These are phyloP conservation scores for Solenopsis invicta DNA, from an alignment of 1,140 invertebrate species.

Conservation along the genomic window DNA sequence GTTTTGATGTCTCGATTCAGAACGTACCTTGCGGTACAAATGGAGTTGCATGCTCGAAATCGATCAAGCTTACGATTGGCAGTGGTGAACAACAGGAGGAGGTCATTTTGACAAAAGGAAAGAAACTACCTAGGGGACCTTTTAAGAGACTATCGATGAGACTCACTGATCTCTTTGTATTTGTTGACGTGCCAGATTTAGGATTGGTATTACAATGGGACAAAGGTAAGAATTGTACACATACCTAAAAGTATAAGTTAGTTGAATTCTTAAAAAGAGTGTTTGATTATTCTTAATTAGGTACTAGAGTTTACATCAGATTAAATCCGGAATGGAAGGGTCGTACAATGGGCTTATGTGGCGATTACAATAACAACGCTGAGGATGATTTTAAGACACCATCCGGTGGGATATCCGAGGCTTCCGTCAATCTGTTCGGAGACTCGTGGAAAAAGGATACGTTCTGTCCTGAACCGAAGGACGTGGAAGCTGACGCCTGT, in stretches of 20 bases:
- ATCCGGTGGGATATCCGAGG: constrained; percentile 91
- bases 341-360: constrained; percentile 94
- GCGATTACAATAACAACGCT: constrained; percentile 95
- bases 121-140: constrained; percentile 78
- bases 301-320: constrained; percentile 93
- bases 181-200: constrained; percentile 92
- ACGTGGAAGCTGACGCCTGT: constrained; percentile 91
- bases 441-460: constrained; percentile 95
- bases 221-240: constrained; percentile 80
- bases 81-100: constrained; percentile 88
- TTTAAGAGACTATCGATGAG: constrained; percentile 87
- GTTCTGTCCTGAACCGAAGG: constrained; percentile 89
- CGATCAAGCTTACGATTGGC: constrained; percentile 90
- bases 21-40: constrained; percentile 95
- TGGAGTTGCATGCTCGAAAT: constrained; percentile 95
- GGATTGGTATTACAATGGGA: constrained; percentile 96
- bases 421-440: constrained; percentile 92
- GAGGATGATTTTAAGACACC: constrained; percentile 95
- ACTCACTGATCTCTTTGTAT: constrained; percentile 91
- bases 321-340: constrained; percentile 92
- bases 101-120: constrained; percentile 88
- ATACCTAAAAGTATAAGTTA: background rate
- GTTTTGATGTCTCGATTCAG: constrained; percentile 91
- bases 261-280: background rate
- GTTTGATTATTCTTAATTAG: constrained; percentile 75